Percentiles rank a stretch among this genome's conserved stretches.
These are phyloP conservation scores for Pollenia labialis DNA, from an alignment of 2,888 invertebrate genomes.

Conservation along the genomic window DNA sequence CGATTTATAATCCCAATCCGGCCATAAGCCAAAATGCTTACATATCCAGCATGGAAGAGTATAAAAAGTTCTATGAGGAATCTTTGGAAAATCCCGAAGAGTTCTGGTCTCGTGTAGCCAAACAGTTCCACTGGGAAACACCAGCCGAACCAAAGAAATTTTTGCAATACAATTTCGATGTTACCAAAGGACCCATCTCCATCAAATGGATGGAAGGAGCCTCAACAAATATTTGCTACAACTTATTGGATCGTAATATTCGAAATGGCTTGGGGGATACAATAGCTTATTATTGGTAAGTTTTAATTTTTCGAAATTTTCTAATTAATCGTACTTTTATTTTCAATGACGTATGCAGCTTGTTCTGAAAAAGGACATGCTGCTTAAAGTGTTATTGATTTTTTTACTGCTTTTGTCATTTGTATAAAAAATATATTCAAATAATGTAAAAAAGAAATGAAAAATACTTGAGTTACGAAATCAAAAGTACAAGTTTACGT, in stretches of 20 bases:
- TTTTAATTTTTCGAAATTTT: constrained; percentile 68
- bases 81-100: constrained; percentile 94
- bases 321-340: constrained; percentile 7
- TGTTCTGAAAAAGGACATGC: constrained; percentile 55
- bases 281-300: constrained; percentile 97
- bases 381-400: constrained; percentile 54
- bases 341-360: constrained; percentile 58
- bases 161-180: constrained; percentile 95
- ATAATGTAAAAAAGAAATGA: neutral
- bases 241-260: constrained; percentile 96
- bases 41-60: constrained; percentile 90
- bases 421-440: constrained; percentile 4
- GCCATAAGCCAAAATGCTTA: constrained; percentile 86
- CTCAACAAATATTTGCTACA: constrained; percentile 97
- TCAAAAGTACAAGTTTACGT: constrained; percentile 55
- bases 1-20: constrained; percentile 86
- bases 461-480: constrained; percentile 61
- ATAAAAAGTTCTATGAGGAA: constrained; percentile 92
- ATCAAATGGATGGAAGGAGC: constrained; percentile 98
- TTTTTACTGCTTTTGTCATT: constrained; percentile 47
- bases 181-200: constrained; percentile 93
- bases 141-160: constrained; percentile 90
- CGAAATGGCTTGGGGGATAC: constrained; percentile 94
- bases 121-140: constrained; percentile 96
- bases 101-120: constrained; percentile 97